Conservation (phyloP, 2,797 vertebrate genomes). For the Spea hammondii region DNA sequence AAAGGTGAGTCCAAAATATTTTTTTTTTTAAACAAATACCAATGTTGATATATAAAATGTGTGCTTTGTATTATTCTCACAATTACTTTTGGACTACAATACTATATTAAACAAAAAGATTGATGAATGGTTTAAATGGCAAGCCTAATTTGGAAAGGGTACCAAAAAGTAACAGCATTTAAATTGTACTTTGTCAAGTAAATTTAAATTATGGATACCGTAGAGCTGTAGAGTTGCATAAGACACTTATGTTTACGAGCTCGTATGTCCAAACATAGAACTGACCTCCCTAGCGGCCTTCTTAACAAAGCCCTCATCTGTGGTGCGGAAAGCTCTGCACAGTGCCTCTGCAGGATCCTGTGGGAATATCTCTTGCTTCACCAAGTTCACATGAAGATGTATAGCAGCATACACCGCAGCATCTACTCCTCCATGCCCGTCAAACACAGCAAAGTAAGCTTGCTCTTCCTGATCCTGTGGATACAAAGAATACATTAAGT, state of each 20-base stretch:
- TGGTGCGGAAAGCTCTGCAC: conserved; percentile 85
- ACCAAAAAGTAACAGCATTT: too few species aligned
- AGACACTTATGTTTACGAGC: too few species aligned
- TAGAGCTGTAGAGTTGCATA: too few species aligned
- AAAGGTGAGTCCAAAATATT: too few species aligned
- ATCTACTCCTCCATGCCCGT: conserved; percentile 94
- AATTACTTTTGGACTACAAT: background rate
- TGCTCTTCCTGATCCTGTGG: conserved; percentile 95
- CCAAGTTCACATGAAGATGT: conserved; percentile 93
- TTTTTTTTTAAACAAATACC: too few species aligned
- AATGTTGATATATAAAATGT: too few species aligned
- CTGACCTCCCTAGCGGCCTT: conserved; percentile 92
- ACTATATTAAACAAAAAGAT: background rate
- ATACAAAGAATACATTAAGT: conserved; percentile 8
- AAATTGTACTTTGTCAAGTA: too few species aligned
- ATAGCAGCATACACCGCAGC: conserved; percentile 94
- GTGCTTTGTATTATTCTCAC: too few species aligned
- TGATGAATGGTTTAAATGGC: too few species aligned
- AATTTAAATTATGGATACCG: too few species aligned
- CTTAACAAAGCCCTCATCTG: conserved; percentile 90
- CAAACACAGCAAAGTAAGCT: conserved; percentile 95
- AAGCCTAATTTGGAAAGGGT: too few species aligned
- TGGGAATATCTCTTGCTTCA: conserved; percentile 85
- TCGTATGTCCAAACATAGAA: background rate
- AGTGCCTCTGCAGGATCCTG: conserved; percentile 86